phyloP scores from a whole-genome alignment of 2,797 vertebrate species.

The Periophthalmus magnuspinnatus region DNA sequence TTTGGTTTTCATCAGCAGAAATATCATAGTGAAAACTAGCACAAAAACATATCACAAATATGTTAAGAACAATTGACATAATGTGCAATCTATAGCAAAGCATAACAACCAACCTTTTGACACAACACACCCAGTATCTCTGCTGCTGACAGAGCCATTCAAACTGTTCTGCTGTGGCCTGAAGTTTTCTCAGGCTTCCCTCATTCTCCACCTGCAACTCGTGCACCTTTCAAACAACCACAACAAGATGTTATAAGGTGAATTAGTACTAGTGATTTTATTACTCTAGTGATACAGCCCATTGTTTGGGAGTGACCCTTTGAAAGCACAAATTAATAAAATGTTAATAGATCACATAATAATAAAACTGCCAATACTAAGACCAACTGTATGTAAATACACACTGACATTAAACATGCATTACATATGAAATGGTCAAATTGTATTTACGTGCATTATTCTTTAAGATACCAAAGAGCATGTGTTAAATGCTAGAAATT shows the following conservation, averaged over 20 bases:
- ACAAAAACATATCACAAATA: neutral
- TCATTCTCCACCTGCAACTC: constrained; percentile 69
- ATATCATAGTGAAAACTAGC: neutral
- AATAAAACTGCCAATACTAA: neutral
- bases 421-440: neutral
- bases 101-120: constrained; percentile 67
- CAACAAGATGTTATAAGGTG: neutral
- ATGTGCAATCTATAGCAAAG: neutral
- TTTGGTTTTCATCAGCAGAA: neutral
- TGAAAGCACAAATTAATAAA: too few species aligned
- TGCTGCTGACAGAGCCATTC: constrained; percentile 81
- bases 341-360: too few species aligned
- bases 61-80: neutral
- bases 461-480: neutral
- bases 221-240: constrained; percentile 48
- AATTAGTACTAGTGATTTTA: neutral
- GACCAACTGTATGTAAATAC: too few species aligned
- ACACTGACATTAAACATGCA: too few species aligned
- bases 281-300: neutral
- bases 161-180: constrained; percentile 74
- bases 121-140: constrained; percentile 73
- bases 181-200: constrained; percentile 70
- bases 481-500: neutral
- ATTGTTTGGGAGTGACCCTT: neutral
- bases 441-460: neutral